A percentile compares a stretch with the other conserved stretches of the same genome.
Evolutionary conservation across 2,888 invertebrate species (phyloP).

Genomic region (Philonicus albiceps): DNA sequence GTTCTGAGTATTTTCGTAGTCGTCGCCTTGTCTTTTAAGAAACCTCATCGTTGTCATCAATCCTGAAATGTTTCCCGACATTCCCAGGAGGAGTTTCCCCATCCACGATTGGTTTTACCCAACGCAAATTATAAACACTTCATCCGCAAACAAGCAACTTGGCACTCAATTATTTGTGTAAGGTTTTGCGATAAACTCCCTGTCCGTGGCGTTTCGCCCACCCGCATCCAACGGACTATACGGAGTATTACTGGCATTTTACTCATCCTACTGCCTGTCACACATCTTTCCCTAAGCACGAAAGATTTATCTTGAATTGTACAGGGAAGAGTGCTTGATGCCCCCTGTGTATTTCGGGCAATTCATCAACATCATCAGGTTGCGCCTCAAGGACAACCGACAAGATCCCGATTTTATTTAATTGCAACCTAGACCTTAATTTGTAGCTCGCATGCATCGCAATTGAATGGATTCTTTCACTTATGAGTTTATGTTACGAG

Average conservation of each 20-base stretch:
- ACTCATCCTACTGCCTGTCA: not conserved
- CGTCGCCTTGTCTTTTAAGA: not conserved
- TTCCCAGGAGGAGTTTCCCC: not conserved
- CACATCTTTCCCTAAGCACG: not conserved
- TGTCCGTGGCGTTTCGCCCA: not conserved
- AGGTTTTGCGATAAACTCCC: conserved; percentile 14
- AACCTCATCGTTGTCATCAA: not conserved
- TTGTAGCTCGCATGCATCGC: not conserved
- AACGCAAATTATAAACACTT: conserved; percentile 28
- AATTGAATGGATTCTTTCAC: not conserved
- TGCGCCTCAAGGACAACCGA: not conserved
- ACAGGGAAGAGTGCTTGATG: not conserved
- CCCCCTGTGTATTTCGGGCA: not conserved
- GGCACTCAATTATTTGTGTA: conserved; percentile 32
- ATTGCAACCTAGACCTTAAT: conserved; percentile 31
- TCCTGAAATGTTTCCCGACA: not conserved
- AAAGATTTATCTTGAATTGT: conserved; percentile 14
- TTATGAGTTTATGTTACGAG: not conserved
- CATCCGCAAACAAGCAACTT: conserved; percentile 31
- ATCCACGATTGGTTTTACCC: not conserved
- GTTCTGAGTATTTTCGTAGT: not conserved
- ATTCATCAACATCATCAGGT: conserved; percentile 1
- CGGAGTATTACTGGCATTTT: not conserved
- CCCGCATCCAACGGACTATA: not conserved
- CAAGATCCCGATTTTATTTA: not conserved